phyloP scores from a whole-genome alignment of 1,140 invertebrate species.

The Drosophila subobscura region DNA sequence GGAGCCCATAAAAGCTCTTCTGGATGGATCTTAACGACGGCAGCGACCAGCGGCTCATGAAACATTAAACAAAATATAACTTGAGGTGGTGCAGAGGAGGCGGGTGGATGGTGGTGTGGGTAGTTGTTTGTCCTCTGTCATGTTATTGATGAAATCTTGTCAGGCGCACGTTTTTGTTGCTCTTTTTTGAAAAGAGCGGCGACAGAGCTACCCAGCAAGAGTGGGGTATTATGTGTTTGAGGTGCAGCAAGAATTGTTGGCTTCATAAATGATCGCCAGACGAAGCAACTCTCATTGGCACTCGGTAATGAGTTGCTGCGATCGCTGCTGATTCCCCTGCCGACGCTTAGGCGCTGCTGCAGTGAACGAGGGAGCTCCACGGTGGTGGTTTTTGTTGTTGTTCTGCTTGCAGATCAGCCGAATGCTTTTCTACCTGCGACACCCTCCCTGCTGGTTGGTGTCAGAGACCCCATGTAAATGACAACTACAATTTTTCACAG shows the following conservation, averaged over 20 bases:
- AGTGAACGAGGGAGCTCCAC: neutral
- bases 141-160: conserved; percentile 77
- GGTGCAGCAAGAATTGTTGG: too few relatives aligned
- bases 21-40: conserved; percentile 29
- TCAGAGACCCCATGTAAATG: too few relatives aligned
- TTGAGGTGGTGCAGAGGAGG: neutral
- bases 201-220: too few relatives aligned
- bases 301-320: too few relatives aligned
- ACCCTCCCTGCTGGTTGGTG: too few relatives aligned
- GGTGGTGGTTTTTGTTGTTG: conserved; percentile 1
- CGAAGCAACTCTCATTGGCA: too few relatives aligned
- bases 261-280: too few relatives aligned
- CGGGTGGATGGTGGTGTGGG: neutral
- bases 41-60: conserved; percentile 45
- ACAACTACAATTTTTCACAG: too few relatives aligned
- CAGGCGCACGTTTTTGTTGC: conserved; percentile 32
- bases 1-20: conserved; percentile 33
- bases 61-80: conserved; percentile 59
- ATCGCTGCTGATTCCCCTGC: too few relatives aligned
- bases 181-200: conserved; percentile 9
- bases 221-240: too few relatives aligned
- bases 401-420: neutral
- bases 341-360: too few relatives aligned
- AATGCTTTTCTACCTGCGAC: too few relatives aligned
- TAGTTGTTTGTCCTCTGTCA: conserved; percentile 20